These are phyloP conservation scores for Crotophaga sulcirostris DNA, from an alignment of 2,113 vertebrate genomes.

Conservation along the genomic window DNA sequence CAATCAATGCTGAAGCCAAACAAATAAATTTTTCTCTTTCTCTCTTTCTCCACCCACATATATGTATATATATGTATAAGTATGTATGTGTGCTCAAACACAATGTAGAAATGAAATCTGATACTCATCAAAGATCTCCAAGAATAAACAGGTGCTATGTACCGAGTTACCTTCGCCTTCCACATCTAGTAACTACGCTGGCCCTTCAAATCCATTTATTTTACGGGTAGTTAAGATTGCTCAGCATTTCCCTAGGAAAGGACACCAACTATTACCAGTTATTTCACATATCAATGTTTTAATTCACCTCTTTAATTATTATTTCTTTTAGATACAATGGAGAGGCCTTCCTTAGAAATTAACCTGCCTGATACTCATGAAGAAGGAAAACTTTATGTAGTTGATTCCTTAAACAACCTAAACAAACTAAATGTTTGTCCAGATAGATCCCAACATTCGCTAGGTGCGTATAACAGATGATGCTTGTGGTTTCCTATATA, in stretches of 20 bases:
- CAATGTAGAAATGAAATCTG: background rate
- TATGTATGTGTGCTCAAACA: background rate
- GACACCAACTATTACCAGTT: background rate
- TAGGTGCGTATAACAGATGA: conserved; percentile 38
- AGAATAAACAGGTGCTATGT: background rate
- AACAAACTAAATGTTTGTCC: conserved; percentile 76
- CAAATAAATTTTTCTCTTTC: background rate
- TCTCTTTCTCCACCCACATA: too few species aligned
- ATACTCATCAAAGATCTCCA: background rate
- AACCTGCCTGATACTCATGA: background rate
- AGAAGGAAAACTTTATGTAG: conserved; percentile 79
- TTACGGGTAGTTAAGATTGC: background rate
- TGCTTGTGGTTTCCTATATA: background rate
- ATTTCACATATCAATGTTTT: background rate
- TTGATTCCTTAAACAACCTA: conserved; percentile 82
- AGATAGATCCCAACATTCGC: background rate
- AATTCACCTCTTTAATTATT: background rate
- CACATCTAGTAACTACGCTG: background rate
- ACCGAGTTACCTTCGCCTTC: background rate
- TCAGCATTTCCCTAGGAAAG: background rate
- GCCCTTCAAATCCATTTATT: background rate
- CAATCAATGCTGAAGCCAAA: background rate
- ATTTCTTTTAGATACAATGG: conserved; percentile 72
- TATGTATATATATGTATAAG: background rate
- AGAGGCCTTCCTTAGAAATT: conserved; percentile 57